Percentiles rank a stretch among this genome's conserved stretches.
These are phyloP conservation scores for Heliconius aoede DNA, from an alignment of 2,888 invertebrate species.

Conservation along the genomic window DNA sequence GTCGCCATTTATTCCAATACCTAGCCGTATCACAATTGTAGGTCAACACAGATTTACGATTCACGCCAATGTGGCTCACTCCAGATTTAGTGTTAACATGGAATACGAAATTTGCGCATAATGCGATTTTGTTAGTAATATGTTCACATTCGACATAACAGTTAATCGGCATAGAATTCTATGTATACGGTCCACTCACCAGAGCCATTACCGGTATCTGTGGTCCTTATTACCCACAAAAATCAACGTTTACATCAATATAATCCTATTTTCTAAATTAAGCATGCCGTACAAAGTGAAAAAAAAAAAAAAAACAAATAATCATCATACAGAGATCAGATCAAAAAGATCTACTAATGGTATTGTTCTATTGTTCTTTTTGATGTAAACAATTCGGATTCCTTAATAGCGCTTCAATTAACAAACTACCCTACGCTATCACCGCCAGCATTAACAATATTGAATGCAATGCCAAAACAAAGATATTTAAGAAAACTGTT, in stretches of 20 bases:
- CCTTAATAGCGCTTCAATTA: slow-evolving; percentile 26
- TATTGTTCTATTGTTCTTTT: slow-evolving; percentile 27
- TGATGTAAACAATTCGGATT: slow-evolving; percentile 26
- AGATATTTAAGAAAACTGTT: not conserved
- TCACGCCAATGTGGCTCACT: slow-evolving; percentile 33
- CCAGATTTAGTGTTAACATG: slow-evolving; percentile 37
- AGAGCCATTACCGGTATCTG: slow-evolving; percentile 68
- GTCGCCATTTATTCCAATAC: slow-evolving; percentile 24
- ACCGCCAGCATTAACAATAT: slow-evolving; percentile 3
- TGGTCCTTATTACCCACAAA: slow-evolving; percentile 76
- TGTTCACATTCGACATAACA: slow-evolving; percentile 61
- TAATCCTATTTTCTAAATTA: slow-evolving; percentile 15
- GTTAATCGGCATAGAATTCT: slow-evolving; percentile 55
- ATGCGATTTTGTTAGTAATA: slow-evolving; percentile 55
- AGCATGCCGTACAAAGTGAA: slow-evolving; percentile 31
- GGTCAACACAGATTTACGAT: slow-evolving; percentile 39
- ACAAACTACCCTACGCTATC: not conserved
- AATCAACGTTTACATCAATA: slow-evolving; percentile 57
- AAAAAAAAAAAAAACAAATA: not conserved
- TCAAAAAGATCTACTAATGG: slow-evolving; percentile 30
- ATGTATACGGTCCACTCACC: slow-evolving; percentile 74
- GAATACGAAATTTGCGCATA: slow-evolving; percentile 37
- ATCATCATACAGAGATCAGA: slow-evolving; percentile 23
- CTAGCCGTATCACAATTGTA: slow-evolving; percentile 37
- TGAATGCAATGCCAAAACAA: not conserved